Base-by-base conservation (phyloP, 2,888 invertebrate genomes). In the Brachypterus glaber region DNA sequence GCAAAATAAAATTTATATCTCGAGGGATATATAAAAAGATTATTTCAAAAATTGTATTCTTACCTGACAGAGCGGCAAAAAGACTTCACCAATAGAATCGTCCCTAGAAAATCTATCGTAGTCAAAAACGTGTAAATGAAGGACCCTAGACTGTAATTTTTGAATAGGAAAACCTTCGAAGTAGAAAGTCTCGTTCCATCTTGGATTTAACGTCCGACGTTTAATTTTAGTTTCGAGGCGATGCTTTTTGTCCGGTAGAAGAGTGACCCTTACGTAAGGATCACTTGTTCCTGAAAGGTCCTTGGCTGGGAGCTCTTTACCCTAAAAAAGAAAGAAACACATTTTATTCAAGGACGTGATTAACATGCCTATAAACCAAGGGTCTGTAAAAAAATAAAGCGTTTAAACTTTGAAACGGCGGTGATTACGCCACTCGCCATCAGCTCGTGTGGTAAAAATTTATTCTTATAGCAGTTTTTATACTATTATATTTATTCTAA, bases 181-280 rank as follows among this genome's bases (percentile, higher is more conserved):
- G 65, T 91, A 91, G 63, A 91, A 88, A 16, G 91, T 91, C 65
- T 91, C 91, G 65, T 91, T 91, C 91, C 91, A 91, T 51, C 89
- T 70, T 0, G 91, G 91, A 68, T 91, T 91, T 36, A 91, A 70
- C 12, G 91, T 91, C 44, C 90, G 76, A 43, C 91, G 70, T 63
- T 91, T 91, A 58, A 91, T 90, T 73, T 91, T 91, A 17, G 91
- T 91, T 69, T 91, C 90, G 53, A 91, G 70, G 3, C 90, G 82
- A 57, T 90, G 89, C 57, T 91, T 91, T 67, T 91, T 91, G 64
- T 91, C 91, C 1, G 91, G 91, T 29, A 91, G 72, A 13, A 91
- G 70, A 4, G 90, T 90, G 2, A 91, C 90, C 25, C 89, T 73
- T 3, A 91, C 91, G 62, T 91, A 91, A 0, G 91, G 91, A 67